Base-by-base conservation (phyloP, 2,797 vertebrate genomes). In the Rhadinocentrus ornatus region DNA sequence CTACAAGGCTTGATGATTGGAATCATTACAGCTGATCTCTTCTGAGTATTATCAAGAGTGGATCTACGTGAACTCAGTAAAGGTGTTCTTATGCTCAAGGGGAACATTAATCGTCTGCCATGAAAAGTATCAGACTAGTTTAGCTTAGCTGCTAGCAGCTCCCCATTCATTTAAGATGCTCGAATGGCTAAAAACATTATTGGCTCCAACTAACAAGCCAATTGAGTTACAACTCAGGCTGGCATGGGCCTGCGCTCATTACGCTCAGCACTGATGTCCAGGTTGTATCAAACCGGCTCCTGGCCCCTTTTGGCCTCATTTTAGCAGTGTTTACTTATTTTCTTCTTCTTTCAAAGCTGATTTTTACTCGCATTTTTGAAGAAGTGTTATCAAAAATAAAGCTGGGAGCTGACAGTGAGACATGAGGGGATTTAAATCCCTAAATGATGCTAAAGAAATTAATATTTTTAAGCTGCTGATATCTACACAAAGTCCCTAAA, bases 251-350 rank as follows among this genome's bases (percentile, higher is more conserved):
- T 3, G 65, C 82, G 73, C 62, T 84, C 8, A 75, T 84, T 67
- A 75, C 72, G 60, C 69, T 4, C 67, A 5, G 73, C 53, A 3
- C 6, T 66, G 71, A 75, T 71, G 79, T 73, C 66, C 83, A 71
- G 59, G 74, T 78, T 76, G 56, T 62, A 50, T 64, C 62, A 77
- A 83, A 85, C 74, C 81, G 57, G 72, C 71, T 81, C 81, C 41
- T 44, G 65, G 20, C 32, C 54, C 7, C 31, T 1, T 63, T 48
- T 62, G 0, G 48, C 44, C 44, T 35, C 4, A 62, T 53, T 58
- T 58, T 57, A 63, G 18, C 31, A 62, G 22, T 18, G 27, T 56
- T 55, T 58, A 22, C 2, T 66, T 53, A 12, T 55, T 16, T 39
- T 34, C 24, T 56, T 70, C 57, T 13, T 77, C 24, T 72, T 80